A percentile compares a stretch with the other conserved stretches of the same genome.
These are phyloP conservation scores for Notechis scutatus DNA, from an alignment of 2,113 vertebrate genomes.

Conservation along the genomic window DNA sequence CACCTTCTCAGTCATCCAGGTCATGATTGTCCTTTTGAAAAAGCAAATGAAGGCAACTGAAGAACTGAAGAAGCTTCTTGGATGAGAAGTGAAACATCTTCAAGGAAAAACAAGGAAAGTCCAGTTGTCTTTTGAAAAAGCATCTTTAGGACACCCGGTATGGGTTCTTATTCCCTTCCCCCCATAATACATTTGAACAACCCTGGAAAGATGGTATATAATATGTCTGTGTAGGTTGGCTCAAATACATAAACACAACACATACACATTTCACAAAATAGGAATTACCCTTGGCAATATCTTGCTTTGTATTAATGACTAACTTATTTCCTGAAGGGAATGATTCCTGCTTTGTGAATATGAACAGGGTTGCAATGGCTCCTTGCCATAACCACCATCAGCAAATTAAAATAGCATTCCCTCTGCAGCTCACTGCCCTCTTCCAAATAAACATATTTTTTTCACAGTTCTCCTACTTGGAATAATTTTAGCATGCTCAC, in stretches of 20 bases:
- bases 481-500: slow-evolving; percentile 14
- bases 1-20: neutral
- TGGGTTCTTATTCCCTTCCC: neutral
- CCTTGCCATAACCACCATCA: neutral
- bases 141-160: neutral
- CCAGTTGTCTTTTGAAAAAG: neutral
- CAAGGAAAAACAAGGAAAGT: neutral
- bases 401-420: neutral
- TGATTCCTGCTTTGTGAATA: neutral
- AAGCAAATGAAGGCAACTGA: neutral
- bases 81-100: neutral
- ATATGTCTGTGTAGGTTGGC: neutral
- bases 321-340: neutral
- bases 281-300: neutral
- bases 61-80: neutral
- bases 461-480: slow-evolving; percentile 7
- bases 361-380: neutral
- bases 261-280: neutral
- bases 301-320: neutral
- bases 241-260: neutral
- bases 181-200: neutral
- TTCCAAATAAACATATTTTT: neutral
- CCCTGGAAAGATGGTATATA: neutral
- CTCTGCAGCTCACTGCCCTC: neutral
- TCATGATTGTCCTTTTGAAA: neutral